Evolutionary conservation across 1,140 invertebrate genomes (phyloP), one percentile per base, ranked within the genome.

Genomic region (Mycetomoellerius zeteki): DNA sequence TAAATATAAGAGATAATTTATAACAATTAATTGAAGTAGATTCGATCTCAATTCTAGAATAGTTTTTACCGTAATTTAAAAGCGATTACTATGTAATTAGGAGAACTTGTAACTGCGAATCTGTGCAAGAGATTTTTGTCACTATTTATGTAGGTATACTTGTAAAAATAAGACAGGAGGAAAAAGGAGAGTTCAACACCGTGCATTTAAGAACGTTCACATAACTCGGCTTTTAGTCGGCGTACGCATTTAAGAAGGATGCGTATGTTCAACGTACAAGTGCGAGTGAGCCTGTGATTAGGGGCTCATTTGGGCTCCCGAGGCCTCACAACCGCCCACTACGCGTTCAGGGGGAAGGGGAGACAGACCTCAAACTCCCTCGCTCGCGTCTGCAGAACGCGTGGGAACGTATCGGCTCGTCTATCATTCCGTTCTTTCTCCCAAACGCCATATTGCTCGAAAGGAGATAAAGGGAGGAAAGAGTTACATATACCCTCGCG

Each of bases 361-460:
- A 33, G 16, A 47, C 91, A 78, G 84, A 88, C 3, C 47, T 65
- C 80, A 50, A 60, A 72, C 77, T 80, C 75, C 85, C 85, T 81
- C 76, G 14, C 85, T 71, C 64, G 60, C 14, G 37, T 86, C 85
- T 72, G 78, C 86, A 85, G 91, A 88, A 75, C 90, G 93, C 93
- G 94, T 95, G 94, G 94, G 94, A 94, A 95, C 93, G 90, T 94
- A 94, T 95, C 92, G 92, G 91, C 93, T 95, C 93, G 93, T 94
- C 92, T 93, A 94, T 95, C 94, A 94, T 93, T 91, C 87, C 77
- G 81, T 75, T 87, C 89, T 91, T 91, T 86, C 90, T 92, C 90
- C 89, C 86, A 50, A 77, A 24, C 67, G 7, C 14, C 12, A 47
- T 76, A 21, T 47, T 73, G 69, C 54, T 84, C 73, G 62, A 67